A percentile compares a stretch with the other conserved stretches of the same genome.
Conservation (phyloP, 2,888 invertebrate species). For the Hypselothyrea guttata region DNA sequence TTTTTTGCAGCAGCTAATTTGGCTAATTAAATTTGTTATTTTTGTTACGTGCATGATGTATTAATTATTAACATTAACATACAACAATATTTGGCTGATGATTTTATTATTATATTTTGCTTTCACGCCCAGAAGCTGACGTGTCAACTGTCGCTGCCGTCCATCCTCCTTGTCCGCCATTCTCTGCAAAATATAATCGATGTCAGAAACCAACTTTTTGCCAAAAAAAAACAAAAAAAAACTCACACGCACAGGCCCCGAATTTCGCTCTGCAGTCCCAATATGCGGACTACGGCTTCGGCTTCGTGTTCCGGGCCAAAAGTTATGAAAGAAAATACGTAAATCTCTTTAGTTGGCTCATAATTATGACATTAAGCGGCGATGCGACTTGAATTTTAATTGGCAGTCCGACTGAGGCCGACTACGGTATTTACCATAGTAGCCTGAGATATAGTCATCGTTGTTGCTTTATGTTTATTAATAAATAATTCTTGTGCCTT, state of each 20-base stretch:
- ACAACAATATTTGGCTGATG: constrained; percentile 16
- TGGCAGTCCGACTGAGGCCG: constrained; percentile 29
- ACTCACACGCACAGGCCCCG: constrained; percentile 46
- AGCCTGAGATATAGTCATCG: constrained; percentile 7
- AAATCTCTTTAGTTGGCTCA: constrained; percentile 78
- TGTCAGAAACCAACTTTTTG: constrained; percentile 49
- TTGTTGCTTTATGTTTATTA: constrained; percentile 63
- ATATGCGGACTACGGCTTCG: neutral
- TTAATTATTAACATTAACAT: constrained; percentile 62
- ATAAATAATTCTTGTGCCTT: constrained; percentile 61
- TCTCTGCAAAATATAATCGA: constrained; percentile 63
- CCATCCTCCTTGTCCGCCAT: constrained; percentile 22
- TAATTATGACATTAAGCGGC: constrained; percentile 78
- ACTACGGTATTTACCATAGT: constrained; percentile 41
- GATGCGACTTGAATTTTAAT: constrained; percentile 74
- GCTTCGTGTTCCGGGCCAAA: constrained; percentile 20
- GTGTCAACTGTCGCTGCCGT: constrained; percentile 56
- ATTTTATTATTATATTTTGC: constrained; percentile 7
- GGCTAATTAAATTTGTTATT: constrained; percentile 68
- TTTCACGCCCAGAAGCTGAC: constrained; percentile 66
- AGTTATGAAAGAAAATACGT: constrained; percentile 73
- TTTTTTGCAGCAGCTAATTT: constrained; percentile 58
- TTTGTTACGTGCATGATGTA: constrained; percentile 64
- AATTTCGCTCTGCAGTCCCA: neutral
- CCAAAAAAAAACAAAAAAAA: constrained; percentile 10